Evolutionary conservation across 2,888 invertebrate species (phyloP), one percentile per base, ranked within the genome.

Genomic region (Gnatocerus cornutus): DNA sequence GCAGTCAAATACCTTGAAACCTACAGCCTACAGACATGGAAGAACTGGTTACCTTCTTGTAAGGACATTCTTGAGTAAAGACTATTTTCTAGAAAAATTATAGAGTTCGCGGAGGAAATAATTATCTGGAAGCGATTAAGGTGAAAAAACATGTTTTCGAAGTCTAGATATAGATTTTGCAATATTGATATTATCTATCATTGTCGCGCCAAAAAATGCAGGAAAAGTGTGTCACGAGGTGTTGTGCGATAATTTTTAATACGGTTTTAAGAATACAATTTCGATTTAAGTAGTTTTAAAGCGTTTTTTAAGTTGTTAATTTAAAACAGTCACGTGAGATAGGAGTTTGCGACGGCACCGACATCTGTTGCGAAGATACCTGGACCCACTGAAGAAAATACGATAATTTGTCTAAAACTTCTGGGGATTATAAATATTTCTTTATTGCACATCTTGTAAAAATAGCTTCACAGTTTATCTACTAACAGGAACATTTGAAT

Each of bases 11-110:
- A 29, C 48, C 48, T 50, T 50, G 45, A 59, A 43, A 56, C 56
- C 56, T 29, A 59, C 30, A 61, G 39, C 61, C 27, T 39, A 16
- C n/a, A 61, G 61, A 39, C 9, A 50, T 48, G 33, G 10, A n/a
- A n/a, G n/a, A 27, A 61, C 46, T 50, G 50, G 59, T 59, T 46
- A 27, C 61, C 33, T 61, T 56, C 12, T 16, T 37, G 1, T 9
- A 58, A 58, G 33, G 59, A 45, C 45, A 9, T 1, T 8, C n/a
- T 10, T n/a, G 37, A 21, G 2, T 43, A 10, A 43, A 3, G 6
- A 43, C 3, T 12, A 7, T 37, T 37, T n/a, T n/a, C 6, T 37
- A 37, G 37, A 21, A 21, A 21, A 21, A 21, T 21, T 3, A 21
- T 21, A 21, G 4, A 1, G 4, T 21, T 3, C 21, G 4, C 4